phyloP scores from a whole-genome alignment of 2,888 invertebrate genomes.

The Gymnosoma rotundatum region DNA sequence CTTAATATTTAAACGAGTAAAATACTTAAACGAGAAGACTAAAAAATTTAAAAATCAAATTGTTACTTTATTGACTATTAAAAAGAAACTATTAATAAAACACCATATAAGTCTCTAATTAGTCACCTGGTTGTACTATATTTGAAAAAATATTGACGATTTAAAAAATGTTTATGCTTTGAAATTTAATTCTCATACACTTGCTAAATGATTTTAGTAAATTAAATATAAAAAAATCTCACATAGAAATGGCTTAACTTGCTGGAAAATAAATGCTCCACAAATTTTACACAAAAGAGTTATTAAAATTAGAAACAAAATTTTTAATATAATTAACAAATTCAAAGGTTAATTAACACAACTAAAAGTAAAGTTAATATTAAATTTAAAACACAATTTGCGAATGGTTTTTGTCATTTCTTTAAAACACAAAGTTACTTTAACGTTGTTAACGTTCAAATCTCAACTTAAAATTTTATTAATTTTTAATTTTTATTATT shows the following conservation, averaged over 20 bases:
- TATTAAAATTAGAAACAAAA: not conserved
- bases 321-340: not conserved
- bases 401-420: no score
- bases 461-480: no score
- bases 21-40: not conserved
- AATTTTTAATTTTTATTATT: no score
- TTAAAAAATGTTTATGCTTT: not conserved
- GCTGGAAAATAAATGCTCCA: no score
- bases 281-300: not conserved
- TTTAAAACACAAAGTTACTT: no score
- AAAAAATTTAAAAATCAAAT: no score
- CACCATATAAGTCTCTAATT: no score
- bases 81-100: no score
- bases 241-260: not conserved
- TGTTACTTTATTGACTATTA: no score
- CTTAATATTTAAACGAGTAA: no score
- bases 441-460: no score
- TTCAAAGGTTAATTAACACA: not conserved
- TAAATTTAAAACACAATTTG: not conserved
- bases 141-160: slow-evolving; percentile 4
- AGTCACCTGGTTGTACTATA: not conserved
- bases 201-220: slow-evolving; percentile 13
- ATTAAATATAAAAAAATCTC: not conserved
- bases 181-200: slow-evolving; percentile 42
- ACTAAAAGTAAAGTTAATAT: not conserved